A percentile compares a stretch with the other conserved stretches of the same genome.
Conservation (phyloP, 2,888 invertebrate genomes). For the Ariolimax columbianus region DNA sequence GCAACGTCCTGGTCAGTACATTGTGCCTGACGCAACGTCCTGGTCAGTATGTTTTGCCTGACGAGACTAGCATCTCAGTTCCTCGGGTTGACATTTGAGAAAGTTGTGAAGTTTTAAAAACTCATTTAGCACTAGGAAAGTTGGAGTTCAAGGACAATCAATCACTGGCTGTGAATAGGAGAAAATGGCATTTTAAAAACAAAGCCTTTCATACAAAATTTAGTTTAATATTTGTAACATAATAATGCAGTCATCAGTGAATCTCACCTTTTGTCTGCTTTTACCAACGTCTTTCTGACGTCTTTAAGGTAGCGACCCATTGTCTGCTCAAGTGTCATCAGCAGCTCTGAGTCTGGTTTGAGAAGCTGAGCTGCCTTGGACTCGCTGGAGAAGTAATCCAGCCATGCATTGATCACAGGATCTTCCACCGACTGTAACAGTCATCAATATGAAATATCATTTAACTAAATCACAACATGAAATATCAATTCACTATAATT, state of each 20-base stretch:
- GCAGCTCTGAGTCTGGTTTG: conserved; percentile 78
- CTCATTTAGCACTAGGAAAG: too few species aligned
- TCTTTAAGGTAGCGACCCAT: conserved; percentile 85
- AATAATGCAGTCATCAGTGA: too few species aligned
- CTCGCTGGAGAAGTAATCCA: conserved; percentile 86
- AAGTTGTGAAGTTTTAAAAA: too few species aligned
- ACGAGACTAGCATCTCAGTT: too few species aligned
- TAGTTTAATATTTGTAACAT: too few species aligned
- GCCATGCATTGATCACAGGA: conserved; percentile 82
- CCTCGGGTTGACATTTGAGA: too few species aligned
- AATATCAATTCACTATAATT: not conserved
- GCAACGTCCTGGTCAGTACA: too few species aligned
- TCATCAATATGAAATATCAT: not conserved
- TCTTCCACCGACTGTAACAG: conserved; percentile 42
- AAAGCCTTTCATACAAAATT: not conserved
- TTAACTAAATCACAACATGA: not conserved
- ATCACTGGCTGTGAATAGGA: too few species aligned
- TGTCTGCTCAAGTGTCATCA: conserved; percentile 76
- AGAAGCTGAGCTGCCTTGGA: conserved; percentile 88
- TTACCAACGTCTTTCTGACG: conserved; percentile 82
- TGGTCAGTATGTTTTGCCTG: too few species aligned
- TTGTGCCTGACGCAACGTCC: too few species aligned
- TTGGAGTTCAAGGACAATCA: too few species aligned
- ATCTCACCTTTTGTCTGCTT: conserved; percentile 76
- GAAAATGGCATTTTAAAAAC: not conserved